These are phyloP conservation scores for Cassiopea xamachana DNA, from an alignment of 30 jellyfish, hydroid and myxozoan species.

Conservation along the genomic window DNA sequence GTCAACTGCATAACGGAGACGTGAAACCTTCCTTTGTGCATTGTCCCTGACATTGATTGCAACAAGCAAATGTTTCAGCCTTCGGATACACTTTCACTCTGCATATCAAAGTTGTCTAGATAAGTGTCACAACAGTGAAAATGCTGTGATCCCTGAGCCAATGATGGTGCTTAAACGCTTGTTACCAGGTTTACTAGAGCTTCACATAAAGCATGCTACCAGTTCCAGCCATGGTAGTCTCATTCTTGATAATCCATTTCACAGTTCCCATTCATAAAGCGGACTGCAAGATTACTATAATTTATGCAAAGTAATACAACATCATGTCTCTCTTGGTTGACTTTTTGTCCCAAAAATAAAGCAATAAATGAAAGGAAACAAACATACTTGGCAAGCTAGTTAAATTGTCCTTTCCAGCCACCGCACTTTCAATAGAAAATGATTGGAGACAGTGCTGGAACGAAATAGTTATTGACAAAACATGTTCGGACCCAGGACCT, in stretches of 20 bases:
- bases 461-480: too few relatives aligned
- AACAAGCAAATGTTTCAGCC: not conserved
- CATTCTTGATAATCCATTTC: not conserved
- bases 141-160: not conserved
- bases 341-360: too few relatives aligned
- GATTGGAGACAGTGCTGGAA: too few relatives aligned
- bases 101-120: not conserved
- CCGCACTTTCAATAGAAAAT: too few relatives aligned
- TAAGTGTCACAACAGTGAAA: not conserved
- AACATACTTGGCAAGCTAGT: too few relatives aligned
- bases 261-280: not conserved
- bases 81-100: not conserved
- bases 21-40: not conserved
- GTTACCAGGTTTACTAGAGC: not conserved
- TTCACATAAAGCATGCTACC: not conserved
- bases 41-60: not conserved
- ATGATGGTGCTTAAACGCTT: not conserved
- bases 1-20: not conserved
- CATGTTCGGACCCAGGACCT: too few relatives aligned
- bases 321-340: too few relatives aligned
- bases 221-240: not conserved
- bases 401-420: too few relatives aligned
- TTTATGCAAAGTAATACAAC: not conserved
- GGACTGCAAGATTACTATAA: not conserved
- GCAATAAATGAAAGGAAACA: too few relatives aligned